Base-by-base conservation (phyloP, 2,888 invertebrate genomes). In the Lycaena phlaeas region DNA sequence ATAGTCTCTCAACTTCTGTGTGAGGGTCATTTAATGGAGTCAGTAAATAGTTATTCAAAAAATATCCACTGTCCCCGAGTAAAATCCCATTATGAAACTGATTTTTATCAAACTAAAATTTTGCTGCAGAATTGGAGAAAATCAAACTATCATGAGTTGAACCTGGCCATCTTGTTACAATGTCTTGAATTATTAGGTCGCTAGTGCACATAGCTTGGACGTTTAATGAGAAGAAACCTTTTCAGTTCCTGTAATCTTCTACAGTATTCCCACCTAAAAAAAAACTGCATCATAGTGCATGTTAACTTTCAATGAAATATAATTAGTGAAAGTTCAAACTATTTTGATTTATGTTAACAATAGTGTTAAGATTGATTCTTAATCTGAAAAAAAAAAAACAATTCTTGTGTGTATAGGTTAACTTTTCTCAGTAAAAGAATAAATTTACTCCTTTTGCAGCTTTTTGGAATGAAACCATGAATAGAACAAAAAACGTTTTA, bases 31-130 rank as follows among this genome's bases (percentile, higher is more conserved):
- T 17, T 17, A 43, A 27, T n/a, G 43, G 41, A 18, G 39, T 45
- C 14, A 41, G 15, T 17, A 45, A 22, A 22, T 40, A 46, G 27
- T 40, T 39, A 6, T 17, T 40, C 31, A 14, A 7, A 14, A 22
- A 27, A 42, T 42, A 46, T 4, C 44, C 44, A 40, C 44, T 44
- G n/a, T 44, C 43, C 7, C 28, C 38, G 9, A 38, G 15, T 7
- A 38, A 9, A 15, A 38, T 15, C 17, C 28, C 27, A 38, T 27
- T 38, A 4, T 17, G 11, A 38, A 27, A 28, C 7, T n/a, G 9
- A 15, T 11, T 11, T 9, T 14, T 34, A 9, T 34, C 34, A 15
- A 14, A 34, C 3, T 7, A 9, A 17, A 15, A 34, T 17, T 28
- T 38, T 7, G 17, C 28, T 7, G 28, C 3, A 14, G 27, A 38